These are phyloP conservation scores for Drosophila atripex DNA, from an alignment of 2,888 invertebrate species.

Conservation along the genomic window DNA sequence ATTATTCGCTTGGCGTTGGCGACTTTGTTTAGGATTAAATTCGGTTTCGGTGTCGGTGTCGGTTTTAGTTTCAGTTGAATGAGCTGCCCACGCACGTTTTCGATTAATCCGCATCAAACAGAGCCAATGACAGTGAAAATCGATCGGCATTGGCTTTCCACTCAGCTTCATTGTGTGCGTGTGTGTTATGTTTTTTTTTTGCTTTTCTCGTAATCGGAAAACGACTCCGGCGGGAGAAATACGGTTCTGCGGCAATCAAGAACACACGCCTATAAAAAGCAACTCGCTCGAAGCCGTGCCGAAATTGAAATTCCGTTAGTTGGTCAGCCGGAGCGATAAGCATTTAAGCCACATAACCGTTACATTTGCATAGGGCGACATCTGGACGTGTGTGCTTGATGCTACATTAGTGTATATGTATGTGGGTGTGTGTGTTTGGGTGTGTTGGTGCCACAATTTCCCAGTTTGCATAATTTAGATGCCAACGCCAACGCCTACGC, in stretches of 20 bases:
- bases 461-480: constrained; percentile 72
- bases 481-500: constrained; percentile 58
- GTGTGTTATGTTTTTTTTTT: constrained; percentile 20
- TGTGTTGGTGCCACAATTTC: constrained; percentile 52
- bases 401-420: neutral
- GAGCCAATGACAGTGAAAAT: constrained; percentile 61
- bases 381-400: constrained; percentile 3
- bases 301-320: constrained; percentile 48
- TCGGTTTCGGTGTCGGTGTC: constrained; percentile 8
- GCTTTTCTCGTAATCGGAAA: constrained; percentile 45
- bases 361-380: constrained; percentile 40
- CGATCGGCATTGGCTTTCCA: constrained; percentile 66
- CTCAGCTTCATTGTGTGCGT: constrained; percentile 26
- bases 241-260: constrained; percentile 25
- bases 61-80: constrained; percentile 35
- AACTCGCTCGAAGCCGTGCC: constrained; percentile 11
- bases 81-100: constrained; percentile 49
- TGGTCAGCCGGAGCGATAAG: constrained; percentile 29
- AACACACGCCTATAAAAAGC: constrained; percentile 55
- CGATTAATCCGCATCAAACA: constrained; percentile 61
- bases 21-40: constrained; percentile 14
- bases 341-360: constrained; percentile 33
- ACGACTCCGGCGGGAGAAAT: constrained; percentile 35
- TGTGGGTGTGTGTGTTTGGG: constrained; percentile 22
- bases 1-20: constrained; percentile 17